Conservation (phyloP, 2,113 vertebrate species). For the Pogonocichla stellata region DNA sequence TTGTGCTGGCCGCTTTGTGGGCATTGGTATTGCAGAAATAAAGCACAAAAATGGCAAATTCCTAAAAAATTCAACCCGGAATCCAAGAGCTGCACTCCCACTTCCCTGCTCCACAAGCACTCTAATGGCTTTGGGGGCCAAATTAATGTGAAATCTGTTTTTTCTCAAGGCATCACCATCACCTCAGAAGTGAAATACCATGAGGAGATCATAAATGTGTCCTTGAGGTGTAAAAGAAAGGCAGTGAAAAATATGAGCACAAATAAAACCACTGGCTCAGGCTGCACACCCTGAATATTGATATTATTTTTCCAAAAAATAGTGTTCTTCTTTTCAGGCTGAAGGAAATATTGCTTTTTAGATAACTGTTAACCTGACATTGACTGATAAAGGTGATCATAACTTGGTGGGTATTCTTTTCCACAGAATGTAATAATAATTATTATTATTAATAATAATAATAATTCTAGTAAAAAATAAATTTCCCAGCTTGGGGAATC, state of each 20-base stretch:
- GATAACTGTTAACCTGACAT: neutral
- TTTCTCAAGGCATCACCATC: conserved; percentile 37
- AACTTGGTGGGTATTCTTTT: neutral
- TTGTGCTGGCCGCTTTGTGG: neutral
- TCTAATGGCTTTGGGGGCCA: conserved; percentile 7
- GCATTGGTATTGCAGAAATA: neutral
- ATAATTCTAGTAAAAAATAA: neutral
- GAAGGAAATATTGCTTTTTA: neutral
- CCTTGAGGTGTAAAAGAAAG: conserved; percentile 48
- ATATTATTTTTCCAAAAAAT: neutral
- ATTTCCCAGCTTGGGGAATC: neutral
- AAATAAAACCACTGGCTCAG: conserved; percentile 28
- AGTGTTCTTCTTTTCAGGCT: neutral
- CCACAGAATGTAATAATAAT: neutral
- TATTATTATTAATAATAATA: neutral
- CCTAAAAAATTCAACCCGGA: neutral
- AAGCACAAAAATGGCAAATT: neutral
- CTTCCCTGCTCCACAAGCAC: neutral
- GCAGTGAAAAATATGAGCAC: conserved; percentile 36
- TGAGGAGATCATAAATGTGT: conserved; percentile 29
- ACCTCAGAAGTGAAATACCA: conserved; percentile 32
- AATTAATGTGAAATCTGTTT: conserved; percentile 30
- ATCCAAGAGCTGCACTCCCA: neutral
- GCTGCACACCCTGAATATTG: neutral
- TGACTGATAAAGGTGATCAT: neutral